Conservation (phyloP, 2,888 invertebrate genomes). For the Oxyscelio sp. region DNA sequence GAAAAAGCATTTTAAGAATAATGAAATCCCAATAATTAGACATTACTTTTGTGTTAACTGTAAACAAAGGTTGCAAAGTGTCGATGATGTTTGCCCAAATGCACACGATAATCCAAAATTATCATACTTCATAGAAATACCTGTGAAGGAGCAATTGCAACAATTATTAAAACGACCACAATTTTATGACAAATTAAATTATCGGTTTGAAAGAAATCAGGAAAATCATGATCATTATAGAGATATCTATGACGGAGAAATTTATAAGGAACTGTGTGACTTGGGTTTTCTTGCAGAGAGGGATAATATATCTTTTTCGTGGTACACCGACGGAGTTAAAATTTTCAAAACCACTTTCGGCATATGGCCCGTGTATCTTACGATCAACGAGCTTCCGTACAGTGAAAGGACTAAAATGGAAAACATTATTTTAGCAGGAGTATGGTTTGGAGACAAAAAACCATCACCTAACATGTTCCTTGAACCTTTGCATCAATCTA, state of each 20-base stretch:
- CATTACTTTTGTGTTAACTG: conserved; percentile 22
- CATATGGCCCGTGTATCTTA: conserved; percentile 72
- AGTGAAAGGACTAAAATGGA: conserved; percentile 36
- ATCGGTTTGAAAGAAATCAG: not conserved
- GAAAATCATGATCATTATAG: not conserved
- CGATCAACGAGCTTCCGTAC: conserved; percentile 74
- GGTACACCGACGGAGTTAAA: not conserved
- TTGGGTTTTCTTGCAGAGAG: not conserved
- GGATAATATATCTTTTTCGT: conserved; percentile 18
- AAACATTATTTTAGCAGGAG: not conserved
- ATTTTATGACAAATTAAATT: conserved; percentile 17
- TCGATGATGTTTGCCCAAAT: not conserved
- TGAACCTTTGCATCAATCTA: conserved; percentile 28
- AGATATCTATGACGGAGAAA: conserved; percentile 1
- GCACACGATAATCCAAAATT: not conserved
- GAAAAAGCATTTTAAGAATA: conserved; percentile 1
- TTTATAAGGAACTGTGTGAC: not conserved
- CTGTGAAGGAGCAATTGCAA: conserved; percentile 9
- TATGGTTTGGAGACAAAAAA: not conserved
- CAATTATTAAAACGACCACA: not conserved
- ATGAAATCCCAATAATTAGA: not conserved
- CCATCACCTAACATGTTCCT: too few species aligned
- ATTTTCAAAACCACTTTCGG: conserved; percentile 57
- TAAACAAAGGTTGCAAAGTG: not conserved
- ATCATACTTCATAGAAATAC: conserved; percentile 21